Evolutionary conservation across 35 echinoderm and acorn worm species (phyloP).

Genomic region (Holothuria glaberrima): DNA sequence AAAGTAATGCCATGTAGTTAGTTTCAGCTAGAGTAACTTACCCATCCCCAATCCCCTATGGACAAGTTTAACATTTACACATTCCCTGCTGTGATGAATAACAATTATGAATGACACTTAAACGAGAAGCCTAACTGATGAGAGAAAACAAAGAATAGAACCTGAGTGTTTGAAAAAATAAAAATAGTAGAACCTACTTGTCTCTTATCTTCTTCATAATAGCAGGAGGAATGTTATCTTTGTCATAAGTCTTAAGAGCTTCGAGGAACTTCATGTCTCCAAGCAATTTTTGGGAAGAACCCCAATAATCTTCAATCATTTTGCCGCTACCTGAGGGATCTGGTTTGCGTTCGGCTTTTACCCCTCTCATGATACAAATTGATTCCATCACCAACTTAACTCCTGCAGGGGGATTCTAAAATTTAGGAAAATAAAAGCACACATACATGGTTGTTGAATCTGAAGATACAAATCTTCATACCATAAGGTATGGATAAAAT

Average conservation of each 20-base stretch:
- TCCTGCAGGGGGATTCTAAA: constrained; percentile 88
- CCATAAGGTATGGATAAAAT: too few relatives aligned
- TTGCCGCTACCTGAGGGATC: constrained; percentile 90
- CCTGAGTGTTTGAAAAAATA: too few relatives aligned
- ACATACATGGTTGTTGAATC: not conserved
- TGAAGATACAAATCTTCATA: too few relatives aligned
- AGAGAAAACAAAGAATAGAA: too few relatives aligned
- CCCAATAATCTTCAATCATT: constrained; percentile 98
- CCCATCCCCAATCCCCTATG: not conserved
- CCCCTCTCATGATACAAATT: constrained; percentile 90
- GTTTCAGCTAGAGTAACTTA: not conserved
- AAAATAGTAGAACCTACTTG: constrained; percentile 86
- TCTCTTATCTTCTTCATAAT: constrained; percentile 97
- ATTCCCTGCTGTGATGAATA: too few relatives aligned
- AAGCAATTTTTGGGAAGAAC: constrained; percentile 91
- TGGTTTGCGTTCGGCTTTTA: constrained; percentile 94
- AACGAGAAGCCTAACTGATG: not conserved
- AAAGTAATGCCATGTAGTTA: not conserved
- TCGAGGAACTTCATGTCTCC: constrained; percentile 99
- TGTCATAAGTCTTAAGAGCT: constrained; percentile 85
- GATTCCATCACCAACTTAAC: constrained; percentile 95
- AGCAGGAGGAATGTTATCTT: constrained; percentile 84
- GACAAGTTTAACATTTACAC: not conserved
- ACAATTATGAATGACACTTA: not conserved
- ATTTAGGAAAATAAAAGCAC: not conserved